phyloP scores from a whole-genome alignment of 35 echinoderm and acorn worm species.

The Apostichopus japonicus region DNA sequence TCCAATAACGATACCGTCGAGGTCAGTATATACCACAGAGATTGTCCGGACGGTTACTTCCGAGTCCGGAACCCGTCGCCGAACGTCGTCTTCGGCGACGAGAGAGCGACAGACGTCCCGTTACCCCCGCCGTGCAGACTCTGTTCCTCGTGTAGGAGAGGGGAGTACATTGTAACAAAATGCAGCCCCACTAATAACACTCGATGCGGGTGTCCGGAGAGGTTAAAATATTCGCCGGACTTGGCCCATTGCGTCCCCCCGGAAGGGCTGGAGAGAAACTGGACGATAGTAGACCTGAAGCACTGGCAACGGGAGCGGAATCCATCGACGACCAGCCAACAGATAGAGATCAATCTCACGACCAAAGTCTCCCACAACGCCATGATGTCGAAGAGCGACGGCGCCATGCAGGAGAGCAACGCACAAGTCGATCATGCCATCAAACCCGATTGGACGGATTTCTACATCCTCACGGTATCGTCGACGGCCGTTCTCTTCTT shows the following conservation, averaged over 20 bases:
- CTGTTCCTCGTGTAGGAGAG: constrained; percentile 17
- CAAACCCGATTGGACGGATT: constrained; percentile 58
- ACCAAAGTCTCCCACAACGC: not conserved
- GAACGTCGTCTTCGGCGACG: not conserved
- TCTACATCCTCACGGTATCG: constrained; percentile 53
- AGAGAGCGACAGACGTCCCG: not conserved
- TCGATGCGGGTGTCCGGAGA: not conserved
- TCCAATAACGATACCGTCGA: constrained; percentile 9
- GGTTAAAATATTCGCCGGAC: not conserved
- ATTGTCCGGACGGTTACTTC: constrained; percentile 19
- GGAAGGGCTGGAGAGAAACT: not conserved
- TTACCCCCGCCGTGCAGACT: not conserved
- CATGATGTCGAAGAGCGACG: not conserved
- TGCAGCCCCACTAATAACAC: not conserved
- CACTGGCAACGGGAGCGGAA: not conserved
- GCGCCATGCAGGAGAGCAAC: not conserved
- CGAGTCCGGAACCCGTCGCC: not conserved
- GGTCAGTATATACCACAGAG: constrained; percentile 6
- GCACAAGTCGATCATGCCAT: constrained; percentile 18
- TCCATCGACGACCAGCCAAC: constrained; percentile 17
- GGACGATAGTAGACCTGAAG: not conserved
- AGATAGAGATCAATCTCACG: not conserved
- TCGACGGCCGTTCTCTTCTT: constrained; percentile 52
- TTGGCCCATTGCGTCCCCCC: not conserved
- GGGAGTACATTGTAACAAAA: not conserved